Evolutionary conservation across 2,113 vertebrate genomes (phyloP).

Genomic region (Potamarius usumacintae): DNA sequence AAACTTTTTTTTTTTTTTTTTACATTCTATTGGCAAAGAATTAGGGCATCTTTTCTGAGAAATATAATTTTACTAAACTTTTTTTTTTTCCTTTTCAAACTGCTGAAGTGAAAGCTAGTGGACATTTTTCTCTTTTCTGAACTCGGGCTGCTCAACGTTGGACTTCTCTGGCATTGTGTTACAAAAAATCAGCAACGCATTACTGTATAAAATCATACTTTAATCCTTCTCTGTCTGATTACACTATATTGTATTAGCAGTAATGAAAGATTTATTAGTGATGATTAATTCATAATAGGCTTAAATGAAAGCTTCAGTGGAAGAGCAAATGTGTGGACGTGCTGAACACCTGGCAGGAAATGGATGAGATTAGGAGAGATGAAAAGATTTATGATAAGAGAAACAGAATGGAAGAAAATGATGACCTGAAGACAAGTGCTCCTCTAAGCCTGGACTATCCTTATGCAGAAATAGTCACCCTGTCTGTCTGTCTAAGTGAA

Average conservation of each 20-base stretch:
- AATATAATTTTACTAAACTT: neutral
- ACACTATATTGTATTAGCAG: constrained; percentile 47
- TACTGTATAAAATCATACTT: constrained; percentile 49
- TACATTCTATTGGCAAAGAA: neutral
- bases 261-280: constrained; percentile 65
- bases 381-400: constrained; percentile 30
- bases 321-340: constrained; percentile 7
- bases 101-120: neutral
- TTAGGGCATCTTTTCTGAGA: neutral
- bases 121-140: neutral
- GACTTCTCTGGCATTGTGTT: neutral
- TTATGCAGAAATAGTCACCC: constrained; percentile 59
- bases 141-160: neutral
- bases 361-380: neutral
- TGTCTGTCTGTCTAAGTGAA: constrained; percentile 54
- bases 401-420: constrained; percentile 21
- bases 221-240: constrained; percentile 33
- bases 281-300: constrained; percentile 59
- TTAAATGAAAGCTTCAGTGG: constrained; percentile 60
- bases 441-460: constrained; percentile 54
- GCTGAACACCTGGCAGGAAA: constrained; percentile 30
- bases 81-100: neutral
- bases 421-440: constrained; percentile 47
- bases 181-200: constrained; percentile 27
- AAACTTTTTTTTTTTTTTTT: neutral